Evolutionary conservation across 2,888 invertebrate species (phyloP).

Genomic region (Pyralis farinalis): DNA sequence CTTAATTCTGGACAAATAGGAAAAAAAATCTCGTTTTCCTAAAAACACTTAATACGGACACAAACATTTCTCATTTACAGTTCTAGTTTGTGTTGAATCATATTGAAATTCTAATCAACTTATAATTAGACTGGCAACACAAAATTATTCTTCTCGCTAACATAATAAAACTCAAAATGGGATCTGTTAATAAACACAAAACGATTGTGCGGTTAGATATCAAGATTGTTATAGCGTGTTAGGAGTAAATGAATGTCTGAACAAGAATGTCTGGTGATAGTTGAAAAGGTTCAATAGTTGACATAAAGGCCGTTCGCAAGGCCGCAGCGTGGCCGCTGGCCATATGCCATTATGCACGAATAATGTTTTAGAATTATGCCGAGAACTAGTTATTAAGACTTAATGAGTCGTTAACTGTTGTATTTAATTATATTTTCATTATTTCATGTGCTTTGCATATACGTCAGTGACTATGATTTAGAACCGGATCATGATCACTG

Average conservation of each 20-base stretch:
- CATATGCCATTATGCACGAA: conserved; percentile 5
- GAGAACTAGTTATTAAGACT: background rate
- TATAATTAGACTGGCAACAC: no score
- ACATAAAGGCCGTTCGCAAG: conserved; percentile 55
- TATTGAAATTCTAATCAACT: background rate
- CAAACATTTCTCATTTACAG: background rate
- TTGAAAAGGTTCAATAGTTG: conserved; percentile 43
- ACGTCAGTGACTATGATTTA: no score
- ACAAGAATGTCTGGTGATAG: conserved; percentile 35
- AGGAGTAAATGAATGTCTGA: background rate
- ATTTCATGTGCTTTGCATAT: no score
- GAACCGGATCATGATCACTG: no score
- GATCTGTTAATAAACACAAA: no score
- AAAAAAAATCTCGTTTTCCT: no score
- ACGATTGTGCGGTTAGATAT: no score
- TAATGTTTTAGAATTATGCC: background rate
- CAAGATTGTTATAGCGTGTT: no score
- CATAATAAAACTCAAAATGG: no score
- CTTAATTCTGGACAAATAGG: no score
- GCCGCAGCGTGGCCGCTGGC: conserved; percentile 14
- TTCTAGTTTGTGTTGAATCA: background rate
- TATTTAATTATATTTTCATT: background rate
- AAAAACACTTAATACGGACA: no score
- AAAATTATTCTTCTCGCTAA: no score
- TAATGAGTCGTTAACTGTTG: background rate